These are phyloP conservation scores for Excalfactoria chinensis DNA, from an alignment of 2,113 vertebrate species.

Conservation along the genomic window DNA sequence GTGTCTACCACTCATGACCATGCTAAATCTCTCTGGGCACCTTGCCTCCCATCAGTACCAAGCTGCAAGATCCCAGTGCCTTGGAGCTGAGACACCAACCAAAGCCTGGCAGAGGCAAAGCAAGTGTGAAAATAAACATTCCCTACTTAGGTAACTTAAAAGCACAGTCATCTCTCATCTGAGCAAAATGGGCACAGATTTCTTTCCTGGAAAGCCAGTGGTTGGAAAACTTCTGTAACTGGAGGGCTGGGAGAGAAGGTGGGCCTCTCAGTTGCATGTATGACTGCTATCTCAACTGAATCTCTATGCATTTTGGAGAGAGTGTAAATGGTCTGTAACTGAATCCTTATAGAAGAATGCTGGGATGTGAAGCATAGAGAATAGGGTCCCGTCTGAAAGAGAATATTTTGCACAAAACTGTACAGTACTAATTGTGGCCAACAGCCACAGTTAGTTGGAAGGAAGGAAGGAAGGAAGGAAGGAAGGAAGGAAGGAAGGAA, in stretches of 20 bases:
- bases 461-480: too few relatives aligned
- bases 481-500: too few relatives aligned
- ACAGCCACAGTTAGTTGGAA: too few relatives aligned
- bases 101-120: neutral
- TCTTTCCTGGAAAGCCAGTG: neutral
- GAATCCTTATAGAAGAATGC: accelerated
- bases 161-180: neutral
- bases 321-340: neutral
- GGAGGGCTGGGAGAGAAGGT: neutral
- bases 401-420: accelerated
- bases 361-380: neutral
- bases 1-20: neutral
- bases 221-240: neutral
- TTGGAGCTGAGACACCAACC: neutral
- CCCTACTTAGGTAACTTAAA: neutral
- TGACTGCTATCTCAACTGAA: neutral
- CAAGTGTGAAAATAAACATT: neutral
- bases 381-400: neutral
- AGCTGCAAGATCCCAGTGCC: neutral
- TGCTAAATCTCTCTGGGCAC: accelerated
- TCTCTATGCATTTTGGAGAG: neutral
- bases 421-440: neutral
- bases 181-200: neutral
- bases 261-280: neutral
- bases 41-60: neutral